Percentiles rank a stretch among this genome's conserved stretches.
These are phyloP conservation scores for Pelmatolapia mariae DNA, from an alignment of 2,113 vertebrate species.

Conservation along the genomic window DNA sequence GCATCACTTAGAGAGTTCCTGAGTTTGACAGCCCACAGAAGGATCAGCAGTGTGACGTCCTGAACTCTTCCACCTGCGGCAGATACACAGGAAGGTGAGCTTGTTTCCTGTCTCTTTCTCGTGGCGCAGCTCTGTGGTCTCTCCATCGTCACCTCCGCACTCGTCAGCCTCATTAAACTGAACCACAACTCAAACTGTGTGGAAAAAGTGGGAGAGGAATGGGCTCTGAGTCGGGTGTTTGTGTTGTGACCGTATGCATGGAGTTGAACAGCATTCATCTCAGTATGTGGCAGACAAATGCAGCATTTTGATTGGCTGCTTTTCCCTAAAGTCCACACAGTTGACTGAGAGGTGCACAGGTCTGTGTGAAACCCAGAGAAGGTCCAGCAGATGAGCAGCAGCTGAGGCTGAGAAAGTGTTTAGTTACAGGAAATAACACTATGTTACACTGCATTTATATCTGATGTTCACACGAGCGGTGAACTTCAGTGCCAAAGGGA, in stretches of 20 bases:
- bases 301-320: background rate
- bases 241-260: background rate
- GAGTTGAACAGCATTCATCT: background rate
- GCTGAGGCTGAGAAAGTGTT: background rate
- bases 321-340: background rate
- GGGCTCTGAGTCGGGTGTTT: background rate
- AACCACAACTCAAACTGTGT: background rate
- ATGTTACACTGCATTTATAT: too few relatives aligned
- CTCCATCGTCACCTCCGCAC: background rate
- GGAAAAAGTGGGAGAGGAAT: too few relatives aligned
- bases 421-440: too few relatives aligned
- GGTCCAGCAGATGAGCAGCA: background rate
- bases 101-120: background rate
- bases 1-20: background rate
- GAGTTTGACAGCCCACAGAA: background rate
- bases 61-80: background rate
- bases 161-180: background rate
- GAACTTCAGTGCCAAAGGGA: rapidly evolving
- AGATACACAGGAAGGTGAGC: conserved; percentile 2
- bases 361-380: background rate
- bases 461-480: too few relatives aligned
- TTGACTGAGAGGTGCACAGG: background rate
- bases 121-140: background rate
- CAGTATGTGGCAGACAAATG: background rate
- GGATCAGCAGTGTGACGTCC: background rate